phyloP scores from a whole-genome alignment of 2,797 vertebrate genomes.

The Synanceia verrucosa region DNA sequence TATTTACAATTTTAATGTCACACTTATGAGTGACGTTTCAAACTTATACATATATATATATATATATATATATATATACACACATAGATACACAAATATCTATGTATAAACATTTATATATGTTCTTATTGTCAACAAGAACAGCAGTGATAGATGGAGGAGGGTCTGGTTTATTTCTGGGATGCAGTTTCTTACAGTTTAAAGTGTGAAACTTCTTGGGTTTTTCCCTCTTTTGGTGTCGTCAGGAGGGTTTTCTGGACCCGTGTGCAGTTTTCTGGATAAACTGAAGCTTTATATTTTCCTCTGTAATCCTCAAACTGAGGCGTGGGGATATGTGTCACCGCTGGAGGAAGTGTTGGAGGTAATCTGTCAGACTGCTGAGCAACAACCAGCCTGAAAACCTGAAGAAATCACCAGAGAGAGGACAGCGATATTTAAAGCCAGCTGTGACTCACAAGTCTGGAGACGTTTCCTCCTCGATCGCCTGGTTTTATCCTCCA shows the following conservation, averaged over 20 bases:
- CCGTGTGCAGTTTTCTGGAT: neutral
- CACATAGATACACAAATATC: too few species aligned
- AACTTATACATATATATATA: too few species aligned
- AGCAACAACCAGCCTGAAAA: conserved; percentile 22
- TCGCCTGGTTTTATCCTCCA: neutral
- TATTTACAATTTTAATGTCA: too few species aligned
- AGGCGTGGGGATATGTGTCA: conserved; percentile 27
- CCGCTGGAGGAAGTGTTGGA: conserved; percentile 40
- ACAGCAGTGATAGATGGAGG: too few species aligned
- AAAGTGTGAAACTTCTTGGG: neutral
- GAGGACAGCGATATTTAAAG: neutral
- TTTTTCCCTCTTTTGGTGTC: neutral
- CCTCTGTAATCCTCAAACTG: conserved; percentile 42
- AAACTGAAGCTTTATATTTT: neutral
- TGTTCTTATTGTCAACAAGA: too few species aligned
- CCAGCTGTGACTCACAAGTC: conserved; percentile 30
- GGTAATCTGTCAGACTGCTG: conserved; percentile 55
- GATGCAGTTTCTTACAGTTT: neutral
- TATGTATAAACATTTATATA: too few species aligned
- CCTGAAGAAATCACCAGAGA: conserved; percentile 13
- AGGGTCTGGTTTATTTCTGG: neutral
- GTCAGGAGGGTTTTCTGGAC: neutral
- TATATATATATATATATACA: too few species aligned
- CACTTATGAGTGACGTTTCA: too few species aligned
- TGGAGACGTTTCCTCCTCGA: conserved; percentile 3